Base-by-base conservation (phyloP, 2,113 vertebrate genomes). In the Grus americana region DNA sequence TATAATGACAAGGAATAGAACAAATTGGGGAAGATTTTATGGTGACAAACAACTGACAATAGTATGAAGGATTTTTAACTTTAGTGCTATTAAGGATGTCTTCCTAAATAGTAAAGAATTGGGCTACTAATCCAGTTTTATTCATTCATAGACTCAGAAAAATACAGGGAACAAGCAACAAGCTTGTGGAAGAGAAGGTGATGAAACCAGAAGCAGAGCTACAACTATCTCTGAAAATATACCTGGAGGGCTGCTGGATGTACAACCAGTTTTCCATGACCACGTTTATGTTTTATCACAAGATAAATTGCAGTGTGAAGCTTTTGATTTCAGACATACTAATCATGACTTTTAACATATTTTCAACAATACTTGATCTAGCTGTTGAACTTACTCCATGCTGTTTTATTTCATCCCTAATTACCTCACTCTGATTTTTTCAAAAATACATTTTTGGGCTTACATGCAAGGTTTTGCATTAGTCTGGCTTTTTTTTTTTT, bases 181-280 rank as follows among this genome's bases (percentile, higher is more conserved):
- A 96, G 73, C 74, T 91, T 40, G 97, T 96, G 20, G 97, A 96
- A 50, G 65, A 90, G 34, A 97, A 95, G 50, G 75, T 71, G 2
- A 29, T 85, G 2, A 79, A 90, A 55, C 21, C 67, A 36, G 97
- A 94, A 86, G 62, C 94, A 32, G 97, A 98, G 11, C 32, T 90
- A 24, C 96, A 92, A 4, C 98, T 66, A 74, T 95, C 26, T 67
- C 67, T 17, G 54, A 62, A 5, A 98, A 98, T 38, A 74, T 78
- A 74, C 58, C 95, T 4, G 93, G 96, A 30, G 82, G 89, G 12
- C 96, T 92, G 44, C 76, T 59, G 47, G 98, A 98, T n/a, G 93
- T 97, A 10, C 98, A 98, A 50, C 98, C 98, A 3, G 98, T 98
- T 73, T 98, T 98, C 72, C 98, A 96, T 1, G 97, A 98, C 94